phyloP scores from a whole-genome alignment of 2,797 vertebrate genomes.

The Acrocephalus scirpaceus region DNA sequence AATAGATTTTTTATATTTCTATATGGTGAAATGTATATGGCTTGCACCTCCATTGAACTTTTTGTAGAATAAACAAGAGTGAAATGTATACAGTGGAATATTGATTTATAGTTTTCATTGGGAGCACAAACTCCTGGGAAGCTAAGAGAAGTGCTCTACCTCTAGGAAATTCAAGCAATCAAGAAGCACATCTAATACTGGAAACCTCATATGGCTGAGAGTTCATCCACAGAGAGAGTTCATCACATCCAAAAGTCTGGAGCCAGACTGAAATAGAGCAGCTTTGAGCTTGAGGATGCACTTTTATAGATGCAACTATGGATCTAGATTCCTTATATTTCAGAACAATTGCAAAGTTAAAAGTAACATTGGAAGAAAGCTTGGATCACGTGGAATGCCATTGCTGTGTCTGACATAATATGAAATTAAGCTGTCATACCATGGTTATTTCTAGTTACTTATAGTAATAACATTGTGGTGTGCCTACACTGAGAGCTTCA shows the following conservation, averaged over 20 bases:
- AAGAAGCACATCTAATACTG: background rate
- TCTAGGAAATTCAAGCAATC: background rate
- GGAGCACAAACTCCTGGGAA: background rate
- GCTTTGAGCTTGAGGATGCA: background rate
- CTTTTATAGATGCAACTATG: background rate
- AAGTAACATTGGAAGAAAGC: background rate
- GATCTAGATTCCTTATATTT: background rate
- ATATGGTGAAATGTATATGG: conserved; percentile 48
- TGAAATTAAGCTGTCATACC: background rate
- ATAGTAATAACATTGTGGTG: background rate
- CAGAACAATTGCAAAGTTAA: background rate
- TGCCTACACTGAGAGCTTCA: background rate
- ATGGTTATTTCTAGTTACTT: background rate
- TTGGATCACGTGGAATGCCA: background rate
- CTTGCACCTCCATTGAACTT: conserved; percentile 29
- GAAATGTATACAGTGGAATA: conserved; percentile 31
- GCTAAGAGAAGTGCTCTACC: background rate
- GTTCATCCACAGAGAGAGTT: background rate
- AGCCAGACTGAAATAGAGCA: background rate
- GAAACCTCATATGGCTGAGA: background rate
- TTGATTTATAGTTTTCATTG: conserved; percentile 35
- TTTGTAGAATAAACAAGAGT: conserved; percentile 61
- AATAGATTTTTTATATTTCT: conserved; percentile 54
- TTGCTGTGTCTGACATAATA: background rate
- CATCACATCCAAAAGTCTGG: background rate